A percentile compares a stretch with the other conserved stretches of the same genome.
phyloP scores from a whole-genome alignment of 1,140 invertebrate genomes.

The Calephelis nemesis region DNA sequence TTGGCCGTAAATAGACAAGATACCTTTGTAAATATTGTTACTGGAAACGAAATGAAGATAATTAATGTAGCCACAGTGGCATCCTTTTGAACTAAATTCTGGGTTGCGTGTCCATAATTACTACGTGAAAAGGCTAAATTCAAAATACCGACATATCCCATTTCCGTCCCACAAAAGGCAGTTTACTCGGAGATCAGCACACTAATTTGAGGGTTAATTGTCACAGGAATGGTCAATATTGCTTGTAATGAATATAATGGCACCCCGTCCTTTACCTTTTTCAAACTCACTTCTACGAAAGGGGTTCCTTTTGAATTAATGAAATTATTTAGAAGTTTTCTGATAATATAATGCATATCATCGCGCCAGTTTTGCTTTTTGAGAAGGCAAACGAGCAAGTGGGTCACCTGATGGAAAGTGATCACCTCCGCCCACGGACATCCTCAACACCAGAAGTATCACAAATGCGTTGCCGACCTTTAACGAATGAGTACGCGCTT shows the following conservation, averaged over 20 bases:
- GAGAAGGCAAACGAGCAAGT: too few relatives aligned
- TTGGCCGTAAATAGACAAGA: too few relatives aligned
- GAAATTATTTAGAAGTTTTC: conserved; percentile 28
- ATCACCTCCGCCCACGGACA: too few relatives aligned
- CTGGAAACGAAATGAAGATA: too few relatives aligned
- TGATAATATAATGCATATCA: too few relatives aligned
- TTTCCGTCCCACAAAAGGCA: conserved; percentile 55
- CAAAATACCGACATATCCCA: conserved; percentile 44
- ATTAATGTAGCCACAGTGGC: too few relatives aligned
- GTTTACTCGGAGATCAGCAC: conserved; percentile 48
- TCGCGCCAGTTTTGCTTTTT: too few relatives aligned
- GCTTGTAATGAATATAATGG: conserved; percentile 59
- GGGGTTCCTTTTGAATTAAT: conserved; percentile 21
- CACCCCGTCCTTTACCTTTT: conserved; percentile 25
- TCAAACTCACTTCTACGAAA: conserved; percentile 16
- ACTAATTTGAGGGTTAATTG: conserved; percentile 67
- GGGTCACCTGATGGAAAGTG: too few relatives aligned
- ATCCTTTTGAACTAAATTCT: neutral
- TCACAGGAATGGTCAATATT: conserved; percentile 48
- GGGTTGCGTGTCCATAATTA: conserved; percentile 3
- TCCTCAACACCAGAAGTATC: too few relatives aligned
- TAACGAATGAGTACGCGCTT: too few relatives aligned
- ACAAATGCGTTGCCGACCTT: too few relatives aligned
- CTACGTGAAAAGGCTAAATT: conserved; percentile 22
- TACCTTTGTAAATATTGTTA: too few relatives aligned